phyloP scores from a whole-genome alignment of 2,888 invertebrate genomes.

The Griposia aprilina region DNA sequence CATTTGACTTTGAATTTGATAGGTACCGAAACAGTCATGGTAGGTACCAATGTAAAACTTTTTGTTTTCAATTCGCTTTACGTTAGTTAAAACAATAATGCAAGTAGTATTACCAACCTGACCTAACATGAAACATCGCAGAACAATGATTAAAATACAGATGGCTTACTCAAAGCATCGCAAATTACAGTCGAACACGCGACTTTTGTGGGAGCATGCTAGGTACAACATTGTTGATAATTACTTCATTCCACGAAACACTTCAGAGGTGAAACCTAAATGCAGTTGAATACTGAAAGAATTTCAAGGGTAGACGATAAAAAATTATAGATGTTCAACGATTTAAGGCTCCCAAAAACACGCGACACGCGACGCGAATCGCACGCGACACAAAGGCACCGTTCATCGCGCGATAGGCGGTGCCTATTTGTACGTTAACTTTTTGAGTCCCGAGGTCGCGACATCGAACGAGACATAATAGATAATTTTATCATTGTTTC shows the following conservation, averaged over 20 bases:
- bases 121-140: constrained; percentile 39
- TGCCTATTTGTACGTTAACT: no score
- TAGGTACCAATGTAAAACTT: background rate
- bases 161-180: constrained; percentile 46
- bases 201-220: constrained; percentile 39
- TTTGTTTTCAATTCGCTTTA: background rate
- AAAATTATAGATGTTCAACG: background rate
- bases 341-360: background rate
- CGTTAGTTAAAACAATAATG: background rate
- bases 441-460: no score
- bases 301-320: constrained; percentile 21
- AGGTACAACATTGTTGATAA: constrained; percentile 40
- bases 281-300: constrained; percentile 19
- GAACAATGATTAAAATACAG: constrained; percentile 43
- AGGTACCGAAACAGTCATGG: background rate
- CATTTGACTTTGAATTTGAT: background rate
- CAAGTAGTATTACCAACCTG: constrained; percentile 7
- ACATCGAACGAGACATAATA: no score
- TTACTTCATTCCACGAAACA: constrained; percentile 57
- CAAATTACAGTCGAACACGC: constrained; percentile 54
- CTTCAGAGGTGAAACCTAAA: constrained; percentile 51
- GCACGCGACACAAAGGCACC: no score
- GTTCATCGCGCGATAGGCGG: no score
- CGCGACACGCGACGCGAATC: no score
- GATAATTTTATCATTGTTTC: no score